These are phyloP conservation scores for Catotricha subobsoleta DNA, from an alignment of 2,888 invertebrate species.

Conservation along the genomic window DNA sequence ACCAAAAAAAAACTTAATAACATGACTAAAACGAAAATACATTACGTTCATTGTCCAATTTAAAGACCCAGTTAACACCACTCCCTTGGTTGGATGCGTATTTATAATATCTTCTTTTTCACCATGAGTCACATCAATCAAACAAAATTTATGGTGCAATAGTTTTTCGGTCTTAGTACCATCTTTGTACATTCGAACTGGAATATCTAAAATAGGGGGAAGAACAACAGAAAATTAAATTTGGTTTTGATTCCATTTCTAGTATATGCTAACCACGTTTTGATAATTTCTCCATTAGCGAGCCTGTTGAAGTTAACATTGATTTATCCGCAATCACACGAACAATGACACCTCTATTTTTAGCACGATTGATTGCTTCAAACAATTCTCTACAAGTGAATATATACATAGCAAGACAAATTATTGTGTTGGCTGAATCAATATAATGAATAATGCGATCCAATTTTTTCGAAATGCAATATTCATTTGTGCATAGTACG, in stretches of 20 bases:
- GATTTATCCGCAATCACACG: not conserved
- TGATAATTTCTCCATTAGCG: not conserved
- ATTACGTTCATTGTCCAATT: constrained; percentile 1
- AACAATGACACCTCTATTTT: not conserved
- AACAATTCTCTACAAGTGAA: not conserved
- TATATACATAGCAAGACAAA: constrained; percentile 1
- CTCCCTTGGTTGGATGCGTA: not conserved
- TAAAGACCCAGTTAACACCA: not conserved
- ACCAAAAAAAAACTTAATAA: not conserved
- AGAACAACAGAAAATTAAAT: not conserved
- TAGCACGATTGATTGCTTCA: not conserved
- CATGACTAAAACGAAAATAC: not conserved
- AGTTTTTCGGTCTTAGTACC: not conserved
- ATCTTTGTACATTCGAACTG: not conserved
- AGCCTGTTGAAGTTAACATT: not conserved
- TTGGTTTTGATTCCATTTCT: not conserved
- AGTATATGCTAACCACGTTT: not conserved
- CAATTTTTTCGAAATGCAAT: not conserved
- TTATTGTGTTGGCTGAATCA: not conserved
- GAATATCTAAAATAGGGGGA: not conserved
- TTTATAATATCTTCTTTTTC: not conserved
- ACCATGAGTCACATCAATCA: not conserved
- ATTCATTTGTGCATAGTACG: not conserved
- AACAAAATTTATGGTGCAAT: constrained; percentile 3
- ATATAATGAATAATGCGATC: not conserved